Evolutionary conservation across 1,140 invertebrate genomes (phyloP).

Genomic region (Pogonomyrmex barbatus): DNA sequence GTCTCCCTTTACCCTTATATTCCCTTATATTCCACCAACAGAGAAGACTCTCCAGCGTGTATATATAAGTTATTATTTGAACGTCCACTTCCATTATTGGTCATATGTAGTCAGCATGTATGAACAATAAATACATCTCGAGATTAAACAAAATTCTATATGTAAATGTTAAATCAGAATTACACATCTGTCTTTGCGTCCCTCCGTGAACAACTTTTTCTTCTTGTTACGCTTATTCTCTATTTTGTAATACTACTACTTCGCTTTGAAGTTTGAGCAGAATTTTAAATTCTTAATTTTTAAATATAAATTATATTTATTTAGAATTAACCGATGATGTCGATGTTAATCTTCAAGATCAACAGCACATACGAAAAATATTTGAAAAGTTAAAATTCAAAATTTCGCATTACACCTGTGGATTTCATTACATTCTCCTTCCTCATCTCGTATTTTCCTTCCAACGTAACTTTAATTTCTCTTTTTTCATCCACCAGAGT

Average conservation of each 20-base stretch:
- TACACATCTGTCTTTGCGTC: not conserved
- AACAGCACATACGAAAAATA: not conserved
- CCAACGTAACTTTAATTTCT: not conserved
- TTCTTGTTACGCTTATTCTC: not conserved
- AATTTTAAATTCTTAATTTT: not conserved
- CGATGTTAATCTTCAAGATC: not conserved
- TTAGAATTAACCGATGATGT: not conserved
- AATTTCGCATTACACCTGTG: not conserved
- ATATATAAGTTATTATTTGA: constrained; percentile 18
- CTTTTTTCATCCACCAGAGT: not conserved
- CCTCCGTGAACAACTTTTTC: not conserved
- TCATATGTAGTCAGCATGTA: not conserved
- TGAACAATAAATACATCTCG: constrained; percentile 3
- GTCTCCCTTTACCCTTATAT: not conserved
- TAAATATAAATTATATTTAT: not conserved
- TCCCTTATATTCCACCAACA: not conserved
- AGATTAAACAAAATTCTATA: constrained; percentile 8
- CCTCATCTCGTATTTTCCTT: not conserved
- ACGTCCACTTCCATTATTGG: constrained; percentile 12
- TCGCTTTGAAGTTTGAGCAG: not conserved
- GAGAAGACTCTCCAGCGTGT: not conserved
- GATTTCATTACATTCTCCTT: not conserved
- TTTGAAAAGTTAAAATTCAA: not conserved
- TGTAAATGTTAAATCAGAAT: constrained; percentile 36
- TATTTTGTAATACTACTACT: not conserved